Percentiles rank a stretch among this genome's conserved stretches.
Evolutionary conservation across 2,113 vertebrate species (phyloP).

Genomic region (Carassius gibelio): DNA sequence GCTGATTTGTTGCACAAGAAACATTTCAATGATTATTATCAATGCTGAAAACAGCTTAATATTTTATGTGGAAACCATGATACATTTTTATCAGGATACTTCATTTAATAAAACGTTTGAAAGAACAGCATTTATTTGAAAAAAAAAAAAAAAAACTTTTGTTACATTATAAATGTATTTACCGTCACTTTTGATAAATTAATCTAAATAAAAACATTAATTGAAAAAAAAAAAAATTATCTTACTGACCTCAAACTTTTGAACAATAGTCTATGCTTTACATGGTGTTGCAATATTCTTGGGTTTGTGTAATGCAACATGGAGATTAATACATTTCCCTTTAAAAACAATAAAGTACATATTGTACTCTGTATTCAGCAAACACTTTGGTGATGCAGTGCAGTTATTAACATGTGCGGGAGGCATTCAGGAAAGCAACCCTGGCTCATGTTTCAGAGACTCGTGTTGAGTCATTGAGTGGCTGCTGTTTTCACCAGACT

Average conservation of each 20-base stretch:
- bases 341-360: neutral
- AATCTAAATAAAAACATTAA: no score
- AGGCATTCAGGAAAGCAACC: neutral
- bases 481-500: neutral
- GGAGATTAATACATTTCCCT: neutral
- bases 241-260: neutral
- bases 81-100: no score
- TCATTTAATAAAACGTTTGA: no score
- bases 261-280: neutral
- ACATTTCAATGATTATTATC: neutral
- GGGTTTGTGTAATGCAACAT: neutral
- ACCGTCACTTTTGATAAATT: no score
- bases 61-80: no score
- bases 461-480: conserved; percentile 21
- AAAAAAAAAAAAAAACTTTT: no score
- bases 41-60: neutral
- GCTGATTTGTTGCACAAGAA: neutral
- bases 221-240: no score
- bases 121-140: no score
- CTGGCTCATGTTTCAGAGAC: neutral
- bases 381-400: neutral
- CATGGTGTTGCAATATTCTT: neutral
- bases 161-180: no score
- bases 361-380: neutral
- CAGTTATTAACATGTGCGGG: neutral